These are phyloP conservation scores for Alaudala cheleensis DNA, from an alignment of 2,113 vertebrate species.

Conservation along the genomic window DNA sequence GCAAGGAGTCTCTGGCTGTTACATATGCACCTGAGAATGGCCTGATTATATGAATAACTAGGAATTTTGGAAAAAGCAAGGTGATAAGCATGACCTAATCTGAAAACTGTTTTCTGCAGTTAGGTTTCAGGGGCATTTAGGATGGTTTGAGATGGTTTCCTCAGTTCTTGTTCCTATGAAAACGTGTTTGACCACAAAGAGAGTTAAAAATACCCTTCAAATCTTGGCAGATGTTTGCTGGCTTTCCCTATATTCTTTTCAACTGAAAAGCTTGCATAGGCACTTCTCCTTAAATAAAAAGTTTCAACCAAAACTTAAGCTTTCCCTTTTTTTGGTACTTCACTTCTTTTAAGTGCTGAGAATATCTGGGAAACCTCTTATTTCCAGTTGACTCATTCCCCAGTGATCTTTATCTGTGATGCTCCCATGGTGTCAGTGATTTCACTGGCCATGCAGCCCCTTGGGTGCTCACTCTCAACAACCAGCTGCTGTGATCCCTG, in stretches of 20 bases:
- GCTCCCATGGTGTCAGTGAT: neutral
- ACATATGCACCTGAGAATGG: neutral
- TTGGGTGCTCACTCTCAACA: neutral
- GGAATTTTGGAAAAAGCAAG: neutral
- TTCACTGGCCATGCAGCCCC: neutral
- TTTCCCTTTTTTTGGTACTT: neutral
- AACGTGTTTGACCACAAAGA: neutral
- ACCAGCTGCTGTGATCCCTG: neutral
- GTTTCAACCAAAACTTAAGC: neutral
- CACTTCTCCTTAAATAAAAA: neutral
- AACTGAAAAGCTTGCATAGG: neutral
- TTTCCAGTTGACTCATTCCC: neutral
- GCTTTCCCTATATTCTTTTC: neutral
- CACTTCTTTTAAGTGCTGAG: neutral
- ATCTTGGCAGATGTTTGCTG: neutral
- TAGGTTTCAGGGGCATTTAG: neutral
- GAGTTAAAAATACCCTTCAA: neutral
- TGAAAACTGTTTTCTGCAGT: neutral
- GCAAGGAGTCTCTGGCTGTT: neutral
- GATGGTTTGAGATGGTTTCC: neutral
- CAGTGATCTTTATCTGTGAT: neutral
- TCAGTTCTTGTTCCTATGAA: neutral
- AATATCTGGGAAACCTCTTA: neutral
- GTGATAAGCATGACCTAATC: fast-evolving
- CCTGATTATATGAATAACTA: neutral